These are phyloP conservation scores for Acronicta psi DNA, from an alignment of 2,888 invertebrate species.

Conservation along the genomic window DNA sequence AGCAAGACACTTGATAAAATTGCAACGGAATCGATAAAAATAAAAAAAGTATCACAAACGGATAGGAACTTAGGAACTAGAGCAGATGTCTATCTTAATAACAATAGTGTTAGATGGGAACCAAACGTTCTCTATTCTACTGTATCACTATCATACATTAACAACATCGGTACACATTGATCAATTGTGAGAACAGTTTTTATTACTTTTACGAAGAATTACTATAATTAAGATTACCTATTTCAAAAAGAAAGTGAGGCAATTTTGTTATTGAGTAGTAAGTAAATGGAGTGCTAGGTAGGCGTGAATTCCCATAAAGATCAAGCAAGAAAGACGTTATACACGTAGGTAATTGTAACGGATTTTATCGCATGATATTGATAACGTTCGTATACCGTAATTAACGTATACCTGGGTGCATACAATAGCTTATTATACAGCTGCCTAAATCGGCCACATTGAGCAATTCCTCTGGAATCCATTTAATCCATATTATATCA, in stretches of 20 bases:
- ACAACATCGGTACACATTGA: conserved; percentile 37
- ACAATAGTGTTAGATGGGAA: conserved; percentile 55
- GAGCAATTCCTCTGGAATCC: too few species aligned
- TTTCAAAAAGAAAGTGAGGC: conserved; percentile 37
- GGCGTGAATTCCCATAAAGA: conserved; percentile 4
- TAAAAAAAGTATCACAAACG: conserved; percentile 10
- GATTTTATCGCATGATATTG: too few species aligned
- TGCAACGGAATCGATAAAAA: too few species aligned
- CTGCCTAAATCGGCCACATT: too few species aligned
- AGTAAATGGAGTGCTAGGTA: conserved; percentile 22
- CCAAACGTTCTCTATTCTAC: conserved; percentile 27
- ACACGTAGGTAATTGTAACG: too few species aligned
- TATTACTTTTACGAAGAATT: conserved; percentile 19
- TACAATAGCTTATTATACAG: too few species aligned
- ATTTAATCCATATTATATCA: too few species aligned
- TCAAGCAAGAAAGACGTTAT: too few species aligned
- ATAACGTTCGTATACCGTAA: too few species aligned
- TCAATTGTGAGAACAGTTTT: conserved; percentile 48
- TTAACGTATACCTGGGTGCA: too few species aligned
- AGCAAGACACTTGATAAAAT: too few species aligned
- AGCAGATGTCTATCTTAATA: conserved; percentile 47
- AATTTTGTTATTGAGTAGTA: conserved; percentile 26
- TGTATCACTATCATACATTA: conserved; percentile 42
- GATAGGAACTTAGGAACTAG: conserved; percentile 40
- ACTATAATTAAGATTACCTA: conserved; percentile 19